Evolutionary conservation across 2,113 vertebrate species (phyloP), one percentile per base, ranked within the genome.

Genomic region (Phrynosoma blainvillii): DNA sequence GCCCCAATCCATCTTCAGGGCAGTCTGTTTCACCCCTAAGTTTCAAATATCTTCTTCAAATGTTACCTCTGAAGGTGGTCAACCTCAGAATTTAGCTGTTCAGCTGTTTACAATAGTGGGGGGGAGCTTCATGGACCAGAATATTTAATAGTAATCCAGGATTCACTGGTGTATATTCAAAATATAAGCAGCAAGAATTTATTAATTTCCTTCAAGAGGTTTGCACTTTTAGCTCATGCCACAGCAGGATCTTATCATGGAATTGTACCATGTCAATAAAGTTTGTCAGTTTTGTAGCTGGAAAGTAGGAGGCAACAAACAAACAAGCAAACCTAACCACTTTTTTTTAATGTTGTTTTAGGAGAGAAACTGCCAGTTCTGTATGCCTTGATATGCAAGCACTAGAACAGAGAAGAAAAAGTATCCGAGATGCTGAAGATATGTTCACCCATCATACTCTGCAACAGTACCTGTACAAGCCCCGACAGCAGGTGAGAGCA

Each of bases 371-470:
- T 1, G 91, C 98, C 76, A 98, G 98, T 0, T 97, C 98, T 0
- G 97, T 99, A 84, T 98, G 98, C 90, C 95, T 99, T 90, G 98
- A 99, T 83, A 98, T 99, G 96, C 97, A 99, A 59, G 98, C 98
- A 10, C 94, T 98, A 91, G 97, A 96, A 86, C 96, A 97, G 94
- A 94, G 97, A n/a, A 93, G 96, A 59, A 97, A 96, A 47, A 98
- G 96, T 25, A 88, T 97, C 80, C 96, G 97, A 8, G 98, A 98
- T 73, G 84, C 94, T 0, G 98, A 99, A 93, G 98, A 97, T 74
- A 89, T 97, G 1, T 95, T 98, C 1, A 96, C 97, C 4, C 98
- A 99, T 92, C 98, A 98, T 91, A 97, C 98, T 1, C 95, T 99
- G 62, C 98, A 99, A 65, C 98, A 99, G 93, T 98, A 99, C 89